These are phyloP conservation scores for Papilio elwesi DNA, from an alignment of 2,888 invertebrate genomes.

Conservation along the genomic window DNA sequence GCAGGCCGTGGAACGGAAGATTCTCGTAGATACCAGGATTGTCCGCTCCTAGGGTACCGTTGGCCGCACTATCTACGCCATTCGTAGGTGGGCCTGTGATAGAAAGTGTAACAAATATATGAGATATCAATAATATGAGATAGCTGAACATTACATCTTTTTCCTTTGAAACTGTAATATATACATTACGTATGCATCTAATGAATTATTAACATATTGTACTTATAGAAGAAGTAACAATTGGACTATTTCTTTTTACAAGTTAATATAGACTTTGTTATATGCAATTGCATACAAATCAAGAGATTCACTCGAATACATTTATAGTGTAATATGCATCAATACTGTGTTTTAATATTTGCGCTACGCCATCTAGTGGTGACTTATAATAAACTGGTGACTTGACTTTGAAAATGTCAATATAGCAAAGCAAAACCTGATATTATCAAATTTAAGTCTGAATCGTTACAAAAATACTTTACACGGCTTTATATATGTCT, in stretches of 20 bases:
- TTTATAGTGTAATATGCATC: not conserved
- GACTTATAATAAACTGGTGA: no score
- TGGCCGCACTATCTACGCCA: slow-evolving; percentile 83
- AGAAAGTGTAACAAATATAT: slow-evolving; percentile 17
- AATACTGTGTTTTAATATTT: not conserved
- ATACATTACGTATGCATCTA: no score
- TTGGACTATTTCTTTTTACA: no score
- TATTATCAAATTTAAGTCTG: not conserved
- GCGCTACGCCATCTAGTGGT: not conserved
- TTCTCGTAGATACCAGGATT: slow-evolving; percentile 96
- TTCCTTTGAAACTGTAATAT: no score
- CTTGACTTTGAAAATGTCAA: not conserved
- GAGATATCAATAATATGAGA: no score
- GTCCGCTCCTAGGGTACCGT: slow-evolving; percentile 88
- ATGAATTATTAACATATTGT: no score
- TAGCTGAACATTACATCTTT: not conserved
- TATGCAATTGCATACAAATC: no score
- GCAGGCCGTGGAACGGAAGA: slow-evolving; percentile 96
- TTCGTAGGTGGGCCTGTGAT: slow-evolving; percentile 80
- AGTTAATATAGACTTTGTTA: no score
- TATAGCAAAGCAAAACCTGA: slow-evolving; percentile 1
- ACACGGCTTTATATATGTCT: no score
- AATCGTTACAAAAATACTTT: no score
- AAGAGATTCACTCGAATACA: no score
- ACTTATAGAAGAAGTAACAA: no score